A percentile compares a stretch with the other conserved stretches of the same genome.
Evolutionary conservation across 1,140 invertebrate genomes (phyloP).

Genomic region (Drosophila quadrilineata): DNA sequence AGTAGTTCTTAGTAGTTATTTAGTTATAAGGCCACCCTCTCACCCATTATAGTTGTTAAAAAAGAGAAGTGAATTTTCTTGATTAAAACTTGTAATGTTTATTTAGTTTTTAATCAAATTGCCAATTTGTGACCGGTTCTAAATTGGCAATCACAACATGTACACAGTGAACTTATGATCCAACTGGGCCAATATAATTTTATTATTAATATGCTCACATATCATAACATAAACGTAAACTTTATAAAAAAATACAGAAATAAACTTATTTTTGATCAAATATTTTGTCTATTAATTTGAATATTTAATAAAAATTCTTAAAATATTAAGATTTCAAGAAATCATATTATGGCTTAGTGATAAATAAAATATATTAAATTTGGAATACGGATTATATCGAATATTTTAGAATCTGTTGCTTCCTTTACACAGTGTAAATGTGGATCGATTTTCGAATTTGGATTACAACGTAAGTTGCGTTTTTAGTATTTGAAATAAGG

Average conservation of each 20-base stretch:
- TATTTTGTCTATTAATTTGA: not conserved
- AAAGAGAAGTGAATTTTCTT: slow-evolving; percentile 42
- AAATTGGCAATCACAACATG: slow-evolving; percentile 19
- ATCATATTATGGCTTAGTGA: no score
- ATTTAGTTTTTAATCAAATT: slow-evolving; percentile 60
- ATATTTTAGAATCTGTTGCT: no score
- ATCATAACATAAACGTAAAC: slow-evolving; percentile 64
- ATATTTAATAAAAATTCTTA: no score
- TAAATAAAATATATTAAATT: no score
- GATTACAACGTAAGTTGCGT: no score
- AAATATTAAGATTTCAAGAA: no score
- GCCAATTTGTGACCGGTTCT: slow-evolving; percentile 21
- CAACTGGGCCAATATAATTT: slow-evolving; percentile 55
- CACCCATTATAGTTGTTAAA: no score
- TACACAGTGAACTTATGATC: slow-evolving; percentile 49
- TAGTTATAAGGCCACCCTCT: slow-evolving; percentile 55
- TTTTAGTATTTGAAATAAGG: no score
- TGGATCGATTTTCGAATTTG: no score
- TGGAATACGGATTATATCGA: no score
- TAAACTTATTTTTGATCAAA: not conserved
- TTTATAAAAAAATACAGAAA: slow-evolving; percentile 35
- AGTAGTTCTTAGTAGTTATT: slow-evolving; percentile 72
- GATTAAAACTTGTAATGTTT: slow-evolving; percentile 43
- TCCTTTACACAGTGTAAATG: no score
- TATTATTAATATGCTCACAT: slow-evolving; percentile 52